These are phyloP conservation scores for Micromys minutus DNA, from an alignment of 2,113 vertebrate species.

Conservation along the genomic window DNA sequence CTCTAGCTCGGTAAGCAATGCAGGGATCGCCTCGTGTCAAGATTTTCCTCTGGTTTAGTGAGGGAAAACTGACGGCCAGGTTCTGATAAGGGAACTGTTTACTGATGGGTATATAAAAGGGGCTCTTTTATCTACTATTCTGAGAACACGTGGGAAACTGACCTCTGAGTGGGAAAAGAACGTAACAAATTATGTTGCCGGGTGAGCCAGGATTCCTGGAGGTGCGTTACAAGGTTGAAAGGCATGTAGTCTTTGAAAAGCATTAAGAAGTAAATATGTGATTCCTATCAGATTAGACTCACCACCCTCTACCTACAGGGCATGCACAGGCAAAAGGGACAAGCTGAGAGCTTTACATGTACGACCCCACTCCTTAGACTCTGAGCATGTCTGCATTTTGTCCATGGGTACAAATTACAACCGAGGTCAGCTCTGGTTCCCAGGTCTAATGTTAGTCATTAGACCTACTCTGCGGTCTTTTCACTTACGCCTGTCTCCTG, in stretches of 20 bases:
- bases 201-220: background rate
- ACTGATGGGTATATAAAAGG: constrained; percentile 21
- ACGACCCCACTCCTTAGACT: background rate
- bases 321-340: background rate
- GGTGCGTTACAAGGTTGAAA: background rate
- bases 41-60: constrained; percentile 58
- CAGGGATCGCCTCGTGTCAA: constrained; percentile 59
- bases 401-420: background rate
- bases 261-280: background rate
- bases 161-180: constrained; percentile 34
- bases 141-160: constrained; percentile 58
- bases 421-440: background rate
- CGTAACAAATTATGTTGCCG: background rate
- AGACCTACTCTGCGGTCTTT: background rate
- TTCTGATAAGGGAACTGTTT: constrained; percentile 64
- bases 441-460: background rate
- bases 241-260: background rate
- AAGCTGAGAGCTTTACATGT: background rate
- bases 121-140: constrained; percentile 56
- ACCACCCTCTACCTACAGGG: background rate
- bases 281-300: background rate
- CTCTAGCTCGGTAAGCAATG: constrained; percentile 52
- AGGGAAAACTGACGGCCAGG: background rate
- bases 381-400: too few relatives aligned
- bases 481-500: background rate